Base-by-base conservation (phyloP, 2,888 invertebrate species). In the Cerceris rybyensis region DNA sequence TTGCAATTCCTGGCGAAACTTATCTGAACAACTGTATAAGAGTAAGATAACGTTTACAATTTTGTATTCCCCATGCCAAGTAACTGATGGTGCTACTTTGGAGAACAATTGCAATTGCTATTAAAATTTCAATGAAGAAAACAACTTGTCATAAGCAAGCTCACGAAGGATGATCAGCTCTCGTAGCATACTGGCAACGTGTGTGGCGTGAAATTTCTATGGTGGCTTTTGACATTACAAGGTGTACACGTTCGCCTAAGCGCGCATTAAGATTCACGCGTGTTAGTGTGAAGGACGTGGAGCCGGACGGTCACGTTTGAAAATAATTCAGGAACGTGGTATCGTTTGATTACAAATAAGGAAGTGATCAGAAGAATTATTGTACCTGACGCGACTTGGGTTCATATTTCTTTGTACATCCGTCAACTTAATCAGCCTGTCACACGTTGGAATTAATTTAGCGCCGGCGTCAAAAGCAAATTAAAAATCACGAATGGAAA, bases 401-500 rank as follows among this genome's bases (percentile, higher is more conserved):
- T 75, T 70, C 71, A 74, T 70, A 74, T 43, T 69, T 50, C 55
- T 69, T 83, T 81, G 73, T 72, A 42, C 60, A 50, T 63, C 73
- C 72, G 79, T 81, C 85, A 80, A 46, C 57, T 63, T 68, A 70
- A 85, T 81, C 80, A 75, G 66, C 71, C 39, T 41, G 16, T 14
- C 9, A 4, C 39, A 16, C 39, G 7, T 11, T 58, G 14, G 42
- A 42, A 50, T 50, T 58, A 50, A 50, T 41, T 39, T 16, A 39
- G 7, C 11, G 16, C 16, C 9, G 55, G 6, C 14, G 17, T 13
- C n/a, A 28, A 17, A 41, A 16, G 13, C 41, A 42, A 59, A 59
- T 41, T 59, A 7, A 42, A 14, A 39, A 28, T 57, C 28, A 11
- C 13, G 28, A 55, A 66, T 46, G 55, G 16, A n/a, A 55, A 66